A percentile compares a stretch with the other conserved stretches of the same genome.
phyloP scores from a whole-genome alignment of 2,113 vertebrate species.

The Cavia porcellus region DNA sequence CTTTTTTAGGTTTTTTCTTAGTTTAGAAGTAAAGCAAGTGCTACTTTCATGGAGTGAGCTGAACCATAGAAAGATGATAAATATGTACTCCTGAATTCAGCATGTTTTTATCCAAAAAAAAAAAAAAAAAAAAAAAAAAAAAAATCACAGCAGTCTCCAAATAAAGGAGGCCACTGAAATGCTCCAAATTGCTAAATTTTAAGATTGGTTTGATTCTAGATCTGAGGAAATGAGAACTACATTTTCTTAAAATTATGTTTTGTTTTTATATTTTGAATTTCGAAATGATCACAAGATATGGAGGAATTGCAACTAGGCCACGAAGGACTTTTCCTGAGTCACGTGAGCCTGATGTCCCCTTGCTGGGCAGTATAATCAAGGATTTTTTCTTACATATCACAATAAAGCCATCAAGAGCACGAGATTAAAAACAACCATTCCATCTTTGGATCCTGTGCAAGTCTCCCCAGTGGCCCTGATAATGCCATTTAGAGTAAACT shows the following conservation, averaged over 20 bases:
- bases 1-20: constrained; percentile 2
- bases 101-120: neutral
- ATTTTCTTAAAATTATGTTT: neutral
- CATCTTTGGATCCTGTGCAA: neutral
- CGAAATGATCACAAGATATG: neutral
- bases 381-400: neutral
- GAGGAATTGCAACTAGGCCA: neutral
- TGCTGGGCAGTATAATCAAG: neutral
- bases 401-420: neutral
- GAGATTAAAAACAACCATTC: neutral
- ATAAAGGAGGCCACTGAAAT: neutral
- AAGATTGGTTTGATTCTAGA: neutral
- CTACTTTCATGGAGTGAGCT: neutral
- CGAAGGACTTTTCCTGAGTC: neutral
- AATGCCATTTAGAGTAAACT: neutral
- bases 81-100: neutral
- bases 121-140: too few species aligned
- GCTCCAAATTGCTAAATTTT: neutral
- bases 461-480: neutral
- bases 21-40: constrained; percentile 8
- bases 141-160: neutral
- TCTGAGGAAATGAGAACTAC: neutral
- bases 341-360: too few species aligned
- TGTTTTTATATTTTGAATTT: neutral
- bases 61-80: neutral